phyloP scores from a whole-genome alignment of 2,113 vertebrate species.

The Eublepharis macularius region DNA sequence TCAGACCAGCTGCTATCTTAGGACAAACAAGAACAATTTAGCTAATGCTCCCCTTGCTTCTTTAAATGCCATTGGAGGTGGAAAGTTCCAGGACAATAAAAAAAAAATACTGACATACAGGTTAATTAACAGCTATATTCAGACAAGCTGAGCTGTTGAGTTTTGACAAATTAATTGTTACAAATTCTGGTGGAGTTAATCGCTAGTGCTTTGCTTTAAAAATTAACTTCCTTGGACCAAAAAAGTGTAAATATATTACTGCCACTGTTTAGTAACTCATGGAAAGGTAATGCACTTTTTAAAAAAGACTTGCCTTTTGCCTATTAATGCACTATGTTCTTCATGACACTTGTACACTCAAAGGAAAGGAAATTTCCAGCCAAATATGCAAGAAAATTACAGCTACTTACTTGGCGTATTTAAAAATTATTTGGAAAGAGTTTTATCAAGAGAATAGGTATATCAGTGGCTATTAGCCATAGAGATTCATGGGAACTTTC shows the following conservation, averaged over 20 bases:
- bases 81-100: slow-evolving; percentile 62
- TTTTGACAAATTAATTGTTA: slow-evolving; percentile 71
- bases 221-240: slow-evolving; percentile 58
- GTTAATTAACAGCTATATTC: slow-evolving; percentile 77
- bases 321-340: neutral
- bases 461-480: no score
- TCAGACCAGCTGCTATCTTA: neutral
- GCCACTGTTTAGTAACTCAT: slow-evolving; percentile 57
- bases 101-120: slow-evolving; percentile 59
- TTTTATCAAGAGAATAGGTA: no score
- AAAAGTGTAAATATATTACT: slow-evolving; percentile 51
- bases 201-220: slow-evolving; percentile 69
- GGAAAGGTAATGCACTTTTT: slow-evolving; percentile 48
- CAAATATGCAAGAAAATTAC: neutral
- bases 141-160: slow-evolving; percentile 68
- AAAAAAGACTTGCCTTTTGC: neutral
- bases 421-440: no score
- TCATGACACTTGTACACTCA: neutral
- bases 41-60: slow-evolving; percentile 29
- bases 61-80: slow-evolving; percentile 52
- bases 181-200: slow-evolving; percentile 72
- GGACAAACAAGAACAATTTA: slow-evolving; percentile 6
- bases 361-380: neutral
- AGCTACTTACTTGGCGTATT: no score
- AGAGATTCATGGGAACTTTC: no score